phyloP scores from a whole-genome alignment of 2,113 vertebrate species.

The Xyrauchen texanus region DNA sequence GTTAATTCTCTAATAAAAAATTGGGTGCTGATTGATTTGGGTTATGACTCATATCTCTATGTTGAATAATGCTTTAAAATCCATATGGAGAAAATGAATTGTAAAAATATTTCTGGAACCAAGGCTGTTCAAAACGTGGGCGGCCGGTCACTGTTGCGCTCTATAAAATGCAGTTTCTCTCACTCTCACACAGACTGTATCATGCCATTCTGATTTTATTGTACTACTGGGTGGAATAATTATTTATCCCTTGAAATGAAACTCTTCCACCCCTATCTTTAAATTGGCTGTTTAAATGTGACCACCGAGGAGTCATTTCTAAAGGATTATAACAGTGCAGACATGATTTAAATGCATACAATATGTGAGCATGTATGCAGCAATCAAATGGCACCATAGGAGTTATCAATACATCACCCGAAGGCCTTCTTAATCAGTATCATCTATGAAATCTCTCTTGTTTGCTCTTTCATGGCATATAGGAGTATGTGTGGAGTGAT shows the following conservation, averaged over 20 bases:
- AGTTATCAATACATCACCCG: conserved; percentile 17
- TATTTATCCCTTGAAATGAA: conserved; percentile 14
- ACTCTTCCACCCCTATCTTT: conserved; percentile 7
- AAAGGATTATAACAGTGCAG: conserved; percentile 3
- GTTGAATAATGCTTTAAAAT: no score
- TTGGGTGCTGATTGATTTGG: no score
- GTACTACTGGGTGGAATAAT: neutral
- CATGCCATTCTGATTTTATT: conserved; percentile 8
- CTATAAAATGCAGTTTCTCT: no score
- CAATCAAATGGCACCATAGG: conserved; percentile 24
- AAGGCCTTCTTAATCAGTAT: neutral
- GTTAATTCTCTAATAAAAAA: no score
- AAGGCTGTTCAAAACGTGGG: no score
- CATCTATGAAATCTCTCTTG: conserved; percentile 10
- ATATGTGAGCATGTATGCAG: conserved; percentile 14
- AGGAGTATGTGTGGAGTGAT: no score
- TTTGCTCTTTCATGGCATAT: neutral
- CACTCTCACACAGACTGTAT: neutral
- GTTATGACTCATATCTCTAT: no score
- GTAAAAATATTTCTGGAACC: no score
- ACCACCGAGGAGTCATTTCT: neutral
- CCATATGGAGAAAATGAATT: no score
- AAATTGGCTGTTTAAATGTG: conserved; percentile 14
- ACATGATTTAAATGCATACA: conserved; percentile 24
- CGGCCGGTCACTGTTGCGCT: no score